Evolutionary conservation across 2,888 invertebrate genomes (phyloP), one percentile per base, ranked within the genome.

Genomic region (Ferrisia virgata): DNA sequence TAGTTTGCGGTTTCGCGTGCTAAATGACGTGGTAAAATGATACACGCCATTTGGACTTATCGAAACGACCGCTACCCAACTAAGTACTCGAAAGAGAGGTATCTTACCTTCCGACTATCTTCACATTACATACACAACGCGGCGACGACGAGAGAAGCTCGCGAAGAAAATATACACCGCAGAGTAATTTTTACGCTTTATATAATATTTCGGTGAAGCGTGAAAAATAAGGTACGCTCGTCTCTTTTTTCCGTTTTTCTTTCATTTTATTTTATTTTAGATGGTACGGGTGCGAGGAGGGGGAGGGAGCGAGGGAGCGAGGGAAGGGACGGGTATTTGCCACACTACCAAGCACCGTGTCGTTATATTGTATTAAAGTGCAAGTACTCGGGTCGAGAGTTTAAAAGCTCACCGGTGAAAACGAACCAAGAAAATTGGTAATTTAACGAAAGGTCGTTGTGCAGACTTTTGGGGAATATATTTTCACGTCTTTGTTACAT

Each of bases 1-100:
- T 47, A 47, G 47, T 47, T 64, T 64, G 58, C 58, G 58, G 58
- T 64, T 64, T 64, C 58, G 28, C 58, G 58, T 64, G 58, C 58
- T 64, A 28, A 64, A 64, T 64, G 58, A 28, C 25, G 25, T 64
- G 58, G 58, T 64, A 64, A 64, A 64, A 64, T 25, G 22, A 64
- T 28, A 22, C 53, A 22, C 25, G 11, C 58, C 0, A 25, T 25
- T 13, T 64, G 58, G 58, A 64, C 58, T 64, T 64, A 64, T 64
- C 58, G 58, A 64, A 64, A 64, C 58, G 58, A 64, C 58, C 58
- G 28, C 11, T 53, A 13, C 18, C n/a, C n/a, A 18, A 5, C 4
- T 47, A n/a, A 18, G 47, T 18, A 47, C 18, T 4, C 5, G n/a
- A 3, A 18, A n/a, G n/a, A n/a, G n/a, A n/a, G n/a, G n/a, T n/a